Evolutionary conservation across 2,113 vertebrate species (phyloP).

Genomic region (Mola mola): DNA sequence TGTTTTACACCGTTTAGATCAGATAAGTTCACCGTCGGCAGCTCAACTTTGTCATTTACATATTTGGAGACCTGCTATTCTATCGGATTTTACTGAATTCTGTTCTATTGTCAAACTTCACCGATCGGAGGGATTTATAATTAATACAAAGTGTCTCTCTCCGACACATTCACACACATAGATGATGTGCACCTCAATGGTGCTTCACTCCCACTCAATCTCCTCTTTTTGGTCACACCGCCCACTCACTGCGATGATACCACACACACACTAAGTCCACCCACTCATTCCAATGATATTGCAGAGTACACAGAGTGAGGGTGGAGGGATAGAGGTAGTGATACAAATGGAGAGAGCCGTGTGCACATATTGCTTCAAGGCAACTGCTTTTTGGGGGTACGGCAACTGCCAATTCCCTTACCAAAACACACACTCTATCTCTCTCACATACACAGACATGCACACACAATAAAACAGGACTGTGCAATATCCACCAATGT

Average conservation of each 20-base stretch:
- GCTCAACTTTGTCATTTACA: constrained; percentile 8
- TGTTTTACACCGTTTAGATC: too few species aligned
- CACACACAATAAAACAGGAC: constrained; percentile 31
- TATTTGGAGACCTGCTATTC: constrained; percentile 10
- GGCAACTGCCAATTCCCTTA: constrained; percentile 52
- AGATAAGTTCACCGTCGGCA: neutral
- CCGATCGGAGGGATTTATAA: constrained; percentile 38
- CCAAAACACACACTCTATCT: constrained; percentile 41
- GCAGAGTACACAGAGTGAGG: constrained; percentile 58
- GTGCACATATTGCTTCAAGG: constrained; percentile 66
- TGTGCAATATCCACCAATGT: constrained; percentile 1
- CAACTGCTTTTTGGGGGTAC: constrained; percentile 64
- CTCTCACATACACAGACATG: constrained; percentile 11
- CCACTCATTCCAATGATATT: constrained; percentile 66
- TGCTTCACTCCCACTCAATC: constrained; percentile 74
- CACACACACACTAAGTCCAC: constrained; percentile 41
- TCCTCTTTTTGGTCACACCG: constrained; percentile 74
- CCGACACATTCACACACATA: constrained; percentile 39
- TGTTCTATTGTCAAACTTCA: constrained; percentile 8
- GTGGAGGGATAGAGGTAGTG: constrained; percentile 50
- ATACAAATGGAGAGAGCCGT: constrained; percentile 40
- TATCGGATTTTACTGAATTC: constrained; percentile 7
- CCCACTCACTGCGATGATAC: constrained; percentile 70
- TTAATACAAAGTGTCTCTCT: constrained; percentile 45
- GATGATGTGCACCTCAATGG: constrained; percentile 67